These are phyloP conservation scores for Erannis defoliaria DNA, from an alignment of 2,888 invertebrate genomes.

Conservation along the genomic window DNA sequence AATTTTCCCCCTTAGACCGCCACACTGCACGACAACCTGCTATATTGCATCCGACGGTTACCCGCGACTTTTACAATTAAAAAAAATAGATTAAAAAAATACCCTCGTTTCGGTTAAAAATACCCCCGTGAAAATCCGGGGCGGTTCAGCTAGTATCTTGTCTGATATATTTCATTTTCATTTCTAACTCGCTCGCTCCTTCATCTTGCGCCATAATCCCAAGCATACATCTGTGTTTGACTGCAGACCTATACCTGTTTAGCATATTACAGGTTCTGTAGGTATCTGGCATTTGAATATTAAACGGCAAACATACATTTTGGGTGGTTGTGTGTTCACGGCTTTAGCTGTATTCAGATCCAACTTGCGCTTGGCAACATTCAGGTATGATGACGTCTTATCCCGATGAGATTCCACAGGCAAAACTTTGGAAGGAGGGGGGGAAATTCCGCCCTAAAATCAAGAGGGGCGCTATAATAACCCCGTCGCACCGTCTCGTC, in stretches of 20 bases:
- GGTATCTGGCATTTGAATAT: slow-evolving; percentile 66
- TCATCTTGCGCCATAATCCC: slow-evolving; percentile 46
- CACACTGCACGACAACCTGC: no score
- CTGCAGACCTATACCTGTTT: slow-evolving; percentile 66
- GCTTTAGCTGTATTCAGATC: neutral
- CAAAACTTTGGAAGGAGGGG: no score
- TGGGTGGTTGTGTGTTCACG: slow-evolving; percentile 8
- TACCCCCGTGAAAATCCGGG: no score
- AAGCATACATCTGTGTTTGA: slow-evolving; percentile 69
- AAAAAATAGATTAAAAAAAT: no score
- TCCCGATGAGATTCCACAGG: no score
- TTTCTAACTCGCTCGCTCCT: slow-evolving; percentile 27
- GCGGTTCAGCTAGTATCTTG: neutral
- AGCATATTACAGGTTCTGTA: slow-evolving; percentile 71
- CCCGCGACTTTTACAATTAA: no score
- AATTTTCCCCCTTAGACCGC: no score
- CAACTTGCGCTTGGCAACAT: neutral
- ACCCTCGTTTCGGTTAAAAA: no score
- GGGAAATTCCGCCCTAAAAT: no score
- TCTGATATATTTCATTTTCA: neutral
- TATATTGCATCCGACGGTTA: no score
- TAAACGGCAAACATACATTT: slow-evolving; percentile 55
- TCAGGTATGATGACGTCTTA: neutral
- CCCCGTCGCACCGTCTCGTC: no score
- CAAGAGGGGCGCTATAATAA: no score